A percentile compares a stretch with the other conserved stretches of the same genome.
phyloP scores from a whole-genome alignment of 2,797 vertebrate genomes.

The Diglossa cyanea region DNA sequence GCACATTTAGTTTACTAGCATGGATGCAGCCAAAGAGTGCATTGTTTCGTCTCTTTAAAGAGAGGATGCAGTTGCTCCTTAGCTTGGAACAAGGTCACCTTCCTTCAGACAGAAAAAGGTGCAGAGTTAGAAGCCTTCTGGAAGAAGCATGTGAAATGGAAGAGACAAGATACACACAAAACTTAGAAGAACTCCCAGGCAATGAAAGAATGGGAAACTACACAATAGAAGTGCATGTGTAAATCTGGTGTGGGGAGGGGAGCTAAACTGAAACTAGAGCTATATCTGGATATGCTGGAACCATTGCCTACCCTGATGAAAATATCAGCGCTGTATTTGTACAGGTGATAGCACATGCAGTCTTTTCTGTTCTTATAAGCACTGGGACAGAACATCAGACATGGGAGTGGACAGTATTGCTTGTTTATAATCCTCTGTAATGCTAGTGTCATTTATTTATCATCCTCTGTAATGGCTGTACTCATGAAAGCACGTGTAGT shows the following conservation, averaged over 20 bases:
- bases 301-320: not conserved
- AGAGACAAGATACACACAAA: not conserved
- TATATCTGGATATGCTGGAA: not conserved
- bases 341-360: fast-evolving
- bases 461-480: not conserved
- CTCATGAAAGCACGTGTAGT: not conserved
- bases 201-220: not conserved
- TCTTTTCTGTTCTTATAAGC: not conserved
- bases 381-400: not conserved
- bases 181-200: not conserved
- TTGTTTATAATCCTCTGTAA: not conserved
- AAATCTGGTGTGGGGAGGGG: not conserved
- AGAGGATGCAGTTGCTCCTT: not conserved
- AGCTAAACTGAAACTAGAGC: not conserved
- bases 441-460: not conserved
- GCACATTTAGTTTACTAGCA: conserved; percentile 20
- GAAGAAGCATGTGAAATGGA: not conserved
- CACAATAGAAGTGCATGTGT: not conserved
- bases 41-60: not conserved
- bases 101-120: not conserved
- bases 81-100: not conserved
- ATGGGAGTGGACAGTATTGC: not conserved
- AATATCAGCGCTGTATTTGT: not conserved
- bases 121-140: not conserved
- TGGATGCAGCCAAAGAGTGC: not conserved